phyloP scores from a whole-genome alignment of 2,797 vertebrate genomes.

The Gastrophryne carolinensis region DNA sequence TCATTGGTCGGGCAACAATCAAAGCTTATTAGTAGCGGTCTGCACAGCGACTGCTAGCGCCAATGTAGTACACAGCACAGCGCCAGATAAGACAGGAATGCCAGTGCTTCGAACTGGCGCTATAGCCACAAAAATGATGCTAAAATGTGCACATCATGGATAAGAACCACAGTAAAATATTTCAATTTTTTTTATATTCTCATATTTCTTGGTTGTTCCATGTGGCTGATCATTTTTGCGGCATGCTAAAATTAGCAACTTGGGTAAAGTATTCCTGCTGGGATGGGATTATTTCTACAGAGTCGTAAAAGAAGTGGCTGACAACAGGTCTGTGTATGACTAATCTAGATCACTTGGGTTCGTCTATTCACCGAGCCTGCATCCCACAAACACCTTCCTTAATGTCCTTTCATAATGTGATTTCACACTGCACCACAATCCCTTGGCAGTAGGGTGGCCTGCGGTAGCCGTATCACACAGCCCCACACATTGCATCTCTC shows the following conservation, averaged over 20 bases:
- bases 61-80: too few relatives aligned
- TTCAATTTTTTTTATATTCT: too few relatives aligned
- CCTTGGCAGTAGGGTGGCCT: background rate
- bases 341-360: constrained; percentile 1
- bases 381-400: constrained; percentile 40
- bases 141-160: too few relatives aligned
- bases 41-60: too few relatives aligned
- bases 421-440: constrained; percentile 7
- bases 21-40: too few relatives aligned
- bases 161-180: too few relatives aligned
- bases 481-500: constrained; percentile 13
- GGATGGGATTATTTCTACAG: background rate
- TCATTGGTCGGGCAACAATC: too few relatives aligned
- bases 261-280: background rate
- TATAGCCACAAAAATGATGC: too few relatives aligned
- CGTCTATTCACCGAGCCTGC: background rate
- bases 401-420: constrained; percentile 34
- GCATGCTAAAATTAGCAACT: background rate
- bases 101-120: too few relatives aligned
- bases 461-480: constrained; percentile 26
- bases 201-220: too few relatives aligned
- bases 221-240: constrained; percentile 14
- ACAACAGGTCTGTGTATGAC: constrained; percentile 18
- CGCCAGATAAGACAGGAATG: too few relatives aligned
- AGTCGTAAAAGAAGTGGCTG: constrained; percentile 18